phyloP scores from a whole-genome alignment of 1,140 invertebrate genomes.

The Pteromalus puparum region DNA sequence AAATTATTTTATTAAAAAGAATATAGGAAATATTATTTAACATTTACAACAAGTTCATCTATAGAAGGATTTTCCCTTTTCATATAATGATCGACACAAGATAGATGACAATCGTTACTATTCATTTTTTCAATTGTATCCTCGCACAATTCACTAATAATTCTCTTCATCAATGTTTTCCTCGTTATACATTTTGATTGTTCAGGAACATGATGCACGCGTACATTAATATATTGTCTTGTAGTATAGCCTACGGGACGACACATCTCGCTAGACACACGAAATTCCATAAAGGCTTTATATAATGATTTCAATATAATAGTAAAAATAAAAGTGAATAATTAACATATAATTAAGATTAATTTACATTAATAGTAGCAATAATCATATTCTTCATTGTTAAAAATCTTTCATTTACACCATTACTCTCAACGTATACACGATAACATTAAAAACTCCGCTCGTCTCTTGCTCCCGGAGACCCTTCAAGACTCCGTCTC shows the following conservation, averaged over 20 bases:
- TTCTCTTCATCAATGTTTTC: conserved; percentile 25
- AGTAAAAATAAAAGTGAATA: conserved; percentile 20
- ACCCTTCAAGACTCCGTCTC: not conserved
- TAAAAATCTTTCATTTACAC: conserved; percentile 20
- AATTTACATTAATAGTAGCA: conserved; percentile 29
- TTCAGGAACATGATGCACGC: conserved; percentile 24
- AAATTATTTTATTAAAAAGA: conserved; percentile 70
- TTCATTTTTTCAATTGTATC: conserved; percentile 4
- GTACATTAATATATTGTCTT: conserved; percentile 27
- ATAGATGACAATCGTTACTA: conserved; percentile 19
- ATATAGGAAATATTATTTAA: conserved; percentile 62
- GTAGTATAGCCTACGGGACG: not conserved
- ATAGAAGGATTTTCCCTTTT: conserved; percentile 41
- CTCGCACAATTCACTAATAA: not conserved
- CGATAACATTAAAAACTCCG: conserved; percentile 31
- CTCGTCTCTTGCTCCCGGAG: not conserved
- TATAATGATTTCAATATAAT: not conserved
- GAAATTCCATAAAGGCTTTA: conserved; percentile 21
- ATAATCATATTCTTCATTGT: not conserved
- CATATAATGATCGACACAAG: not conserved
- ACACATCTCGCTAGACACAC: conserved; percentile 19
- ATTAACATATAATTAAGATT: conserved; percentile 22
- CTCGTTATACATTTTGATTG: conserved; percentile 3
- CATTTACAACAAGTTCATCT: conserved; percentile 61
- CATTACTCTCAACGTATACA: conserved; percentile 33